Evolutionary conservation across 23 tunicate genomes (phyloP), one percentile per base, ranked within the genome.

Genomic region (Trididemnum miniatum): DNA sequence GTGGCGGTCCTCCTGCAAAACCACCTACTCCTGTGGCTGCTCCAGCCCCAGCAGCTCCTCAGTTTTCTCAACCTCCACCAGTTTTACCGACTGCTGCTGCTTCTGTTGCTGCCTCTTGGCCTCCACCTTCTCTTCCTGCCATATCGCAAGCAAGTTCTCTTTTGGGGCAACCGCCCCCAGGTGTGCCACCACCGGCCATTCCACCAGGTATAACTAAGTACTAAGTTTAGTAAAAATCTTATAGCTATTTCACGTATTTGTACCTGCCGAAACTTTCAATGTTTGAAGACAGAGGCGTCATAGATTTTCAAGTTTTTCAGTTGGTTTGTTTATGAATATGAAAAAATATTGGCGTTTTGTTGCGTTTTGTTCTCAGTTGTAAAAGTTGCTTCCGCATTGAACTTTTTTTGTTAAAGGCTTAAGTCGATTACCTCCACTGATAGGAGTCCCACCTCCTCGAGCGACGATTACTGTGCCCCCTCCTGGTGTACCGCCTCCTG

Each of bases 401-500:
- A 12, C 57, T n/a, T n/a, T n/a, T n/a, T n/a, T n/a, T n/a, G n/a
- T n/a, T n/a, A n/a, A n/a, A 44, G 54, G 54, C 15, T 33, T 76
- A 9, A 26, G 28, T 39, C 40, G 80, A 0, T 20, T 76, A 18
- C 80, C 78, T 18, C 39, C 85, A 28, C 59, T 79, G 7, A 35
- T 81, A 18, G 81, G 72, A 32, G 59, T 76, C 0, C 82, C 82
- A 22, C 63, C 80, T 33, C 69, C 80, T 28, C 35, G 66, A 73
- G 40, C 86, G 1, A 72, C 86, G 2, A 35, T 81, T 57, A 34
- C 84, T 35, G 49, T 80, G 72, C 92, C 96, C 2, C 89, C 88
- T 31, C 96, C 99, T 0, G 99, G 99, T 24, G 36, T 92, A 54
- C 85, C 92, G 1, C 87, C 72, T 22, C 86, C 83, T 20, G 71